Base-by-base conservation (phyloP, 2,113 vertebrate genomes). In the Lucifuga dentata region DNA sequence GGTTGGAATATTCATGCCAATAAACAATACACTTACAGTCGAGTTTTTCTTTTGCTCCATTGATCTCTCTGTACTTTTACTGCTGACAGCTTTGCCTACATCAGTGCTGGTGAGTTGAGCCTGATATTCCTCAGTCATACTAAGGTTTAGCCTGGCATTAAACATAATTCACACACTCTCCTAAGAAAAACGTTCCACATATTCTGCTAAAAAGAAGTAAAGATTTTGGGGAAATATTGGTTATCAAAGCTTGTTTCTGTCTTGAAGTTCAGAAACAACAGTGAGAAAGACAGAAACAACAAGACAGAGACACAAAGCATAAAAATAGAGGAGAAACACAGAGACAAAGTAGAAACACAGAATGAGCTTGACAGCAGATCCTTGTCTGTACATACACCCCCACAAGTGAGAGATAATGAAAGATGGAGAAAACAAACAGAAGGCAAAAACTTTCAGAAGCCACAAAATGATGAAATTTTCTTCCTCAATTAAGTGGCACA, bases 401-500 rank as follows among this genome's bases (percentile, higher is more conserved):
- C 68, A 66, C 62, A 76, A 76, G 72, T 40, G 44, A 57, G 53
- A 52, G 26, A 78, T 59, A 84, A 60, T 7, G 5, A 63, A 43
- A 80, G 55, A 46, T 20, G 36, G 44, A 52, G 41, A 60, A 16
- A 73, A 19, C n/a, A 3, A 32, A 68, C 33, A 52, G 51, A 29
- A 23, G 17, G 46, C 21, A 69, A 20, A 67, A 56, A 41, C 19
- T 64, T 23, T 65, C 70, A 68, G 57, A 78, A 56, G 56, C 70
- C 52, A 67, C 68, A 68, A 64, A 53, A 68, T 49, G 48, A 66
- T 43, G 46, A 45, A 57, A 59, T 59, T 11, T 56, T 83, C 21
- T 67, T 71, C 17, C 78, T 82, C 51, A 78, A 74, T 82, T 70
- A 84, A 73, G 48, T 35, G 44, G 36, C 50, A 38, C 43, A 33